phyloP scores from a whole-genome alignment of 2,888 invertebrate genomes.

The Synergus itoensis region DNA sequence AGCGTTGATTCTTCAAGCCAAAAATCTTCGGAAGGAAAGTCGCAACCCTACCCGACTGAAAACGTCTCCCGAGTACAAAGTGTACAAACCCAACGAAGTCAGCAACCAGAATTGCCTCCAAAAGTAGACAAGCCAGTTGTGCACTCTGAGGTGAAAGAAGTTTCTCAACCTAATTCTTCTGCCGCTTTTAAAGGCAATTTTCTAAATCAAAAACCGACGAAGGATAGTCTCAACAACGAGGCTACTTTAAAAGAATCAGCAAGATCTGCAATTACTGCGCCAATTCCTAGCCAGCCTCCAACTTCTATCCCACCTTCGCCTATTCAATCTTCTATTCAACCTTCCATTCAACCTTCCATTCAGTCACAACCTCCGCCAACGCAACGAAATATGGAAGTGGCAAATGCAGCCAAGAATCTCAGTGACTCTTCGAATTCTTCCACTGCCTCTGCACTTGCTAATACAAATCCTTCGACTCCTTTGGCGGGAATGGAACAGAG shows the following conservation, averaged over 20 bases:
- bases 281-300: conserved; percentile 37
- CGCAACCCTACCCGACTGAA: conserved; percentile 26
- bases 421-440: conserved; percentile 52
- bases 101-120: conserved; percentile 55
- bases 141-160: conserved; percentile 57
- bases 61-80: conserved; percentile 54
- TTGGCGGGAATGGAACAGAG: conserved; percentile 19
- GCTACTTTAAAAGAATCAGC: conserved; percentile 63
- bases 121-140: conserved; percentile 59
- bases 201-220: conserved; percentile 62
- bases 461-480: not conserved
- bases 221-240: conserved; percentile 63
- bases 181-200: conserved; percentile 62
- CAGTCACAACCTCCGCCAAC: conserved; percentile 1
- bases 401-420: conserved; percentile 50
- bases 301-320: conserved; percentile 27
- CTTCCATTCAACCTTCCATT: conserved; percentile 20
- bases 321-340: conserved; percentile 34
- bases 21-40: conserved; percentile 62
- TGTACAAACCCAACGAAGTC: conserved; percentile 60
- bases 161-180: conserved; percentile 57
- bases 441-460: conserved; percentile 46
- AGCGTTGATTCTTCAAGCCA: conserved; percentile 67
- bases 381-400: conserved; percentile 34
- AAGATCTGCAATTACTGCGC: conserved; percentile 23